These are phyloP conservation scores for Callaeas wilsoni DNA, from an alignment of 2,113 vertebrate genomes.

Conservation along the genomic window DNA sequence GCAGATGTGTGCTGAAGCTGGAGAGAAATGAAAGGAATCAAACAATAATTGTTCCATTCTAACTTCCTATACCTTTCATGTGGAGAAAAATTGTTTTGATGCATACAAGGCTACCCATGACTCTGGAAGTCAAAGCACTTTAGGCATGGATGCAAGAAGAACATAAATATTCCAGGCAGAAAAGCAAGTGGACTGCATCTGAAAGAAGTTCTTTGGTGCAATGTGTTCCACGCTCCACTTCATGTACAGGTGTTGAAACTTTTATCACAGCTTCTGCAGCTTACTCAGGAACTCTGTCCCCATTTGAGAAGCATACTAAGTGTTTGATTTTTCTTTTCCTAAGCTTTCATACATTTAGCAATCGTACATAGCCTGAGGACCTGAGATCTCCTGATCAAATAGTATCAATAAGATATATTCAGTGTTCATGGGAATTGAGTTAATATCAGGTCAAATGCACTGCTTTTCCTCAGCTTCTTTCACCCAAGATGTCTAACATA, in stretches of 20 bases:
- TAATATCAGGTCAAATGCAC: not conserved
- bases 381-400: not conserved
- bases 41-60: not conserved
- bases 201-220: not conserved
- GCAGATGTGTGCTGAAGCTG: not conserved
- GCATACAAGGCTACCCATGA: not conserved
- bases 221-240: not conserved
- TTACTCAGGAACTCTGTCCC: not conserved
- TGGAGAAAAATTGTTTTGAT: not conserved
- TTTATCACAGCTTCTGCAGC: not conserved
- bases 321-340: not conserved
- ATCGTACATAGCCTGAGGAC: not conserved
- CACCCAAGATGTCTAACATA: not conserved
- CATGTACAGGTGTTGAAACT: not conserved
- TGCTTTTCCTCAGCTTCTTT: not conserved
- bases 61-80: not conserved
- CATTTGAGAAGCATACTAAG: not conserved
- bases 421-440: not conserved
- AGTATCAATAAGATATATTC: not conserved
- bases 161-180: not conserved
- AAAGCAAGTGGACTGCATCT: not conserved
- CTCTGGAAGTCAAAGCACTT: not conserved
- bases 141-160: not conserved
- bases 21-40: not conserved
- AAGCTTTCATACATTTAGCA: not conserved